phyloP scores from a whole-genome alignment of 2,888 invertebrate genomes.

The Drosophila anomelani region DNA sequence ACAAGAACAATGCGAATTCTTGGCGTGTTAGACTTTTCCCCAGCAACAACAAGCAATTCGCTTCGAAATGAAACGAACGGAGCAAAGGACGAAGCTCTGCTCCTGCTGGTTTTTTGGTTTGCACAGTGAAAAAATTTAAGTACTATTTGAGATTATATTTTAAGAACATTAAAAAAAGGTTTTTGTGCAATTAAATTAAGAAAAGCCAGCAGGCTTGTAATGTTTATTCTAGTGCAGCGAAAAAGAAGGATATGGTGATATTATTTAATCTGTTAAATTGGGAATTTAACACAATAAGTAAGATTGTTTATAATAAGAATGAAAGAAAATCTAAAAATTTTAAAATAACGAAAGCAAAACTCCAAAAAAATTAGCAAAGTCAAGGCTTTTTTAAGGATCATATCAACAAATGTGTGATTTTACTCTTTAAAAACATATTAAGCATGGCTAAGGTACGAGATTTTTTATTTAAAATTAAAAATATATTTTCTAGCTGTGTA shows the following conservation, averaged over 20 bases:
- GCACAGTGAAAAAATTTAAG: neutral
- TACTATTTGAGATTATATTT: neutral
- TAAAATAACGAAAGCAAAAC: neutral
- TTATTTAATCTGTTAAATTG: neutral
- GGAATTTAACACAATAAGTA: neutral
- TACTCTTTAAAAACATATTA: neutral
- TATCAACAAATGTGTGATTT: neutral
- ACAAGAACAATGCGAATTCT: slow-evolving; percentile 72
- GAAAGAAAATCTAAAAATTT: neutral
- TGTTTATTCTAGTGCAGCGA: neutral
- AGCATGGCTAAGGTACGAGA: too few species aligned
- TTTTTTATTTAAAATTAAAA: too few species aligned
- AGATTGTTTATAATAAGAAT: neutral
- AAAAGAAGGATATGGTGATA: neutral
- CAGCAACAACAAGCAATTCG: slow-evolving; percentile 58
- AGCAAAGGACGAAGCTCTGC: slow-evolving; percentile 65
- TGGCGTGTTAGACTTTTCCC: slow-evolving; percentile 77
- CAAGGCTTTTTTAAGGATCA: neutral
- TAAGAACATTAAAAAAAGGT: too few species aligned
- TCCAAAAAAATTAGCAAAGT: neutral
- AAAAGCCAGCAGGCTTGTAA: neutral
- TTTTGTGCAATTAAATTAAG: too few species aligned
- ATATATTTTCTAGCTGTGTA: slow-evolving; percentile 2
- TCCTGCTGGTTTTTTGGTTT: slow-evolving; percentile 51
- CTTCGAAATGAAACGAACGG: slow-evolving; percentile 65